Percentiles rank a stretch among this genome's conserved stretches.
Evolutionary conservation across 2,113 vertebrate genomes (phyloP).

Genomic region (Zosterops hypoxanthus): DNA sequence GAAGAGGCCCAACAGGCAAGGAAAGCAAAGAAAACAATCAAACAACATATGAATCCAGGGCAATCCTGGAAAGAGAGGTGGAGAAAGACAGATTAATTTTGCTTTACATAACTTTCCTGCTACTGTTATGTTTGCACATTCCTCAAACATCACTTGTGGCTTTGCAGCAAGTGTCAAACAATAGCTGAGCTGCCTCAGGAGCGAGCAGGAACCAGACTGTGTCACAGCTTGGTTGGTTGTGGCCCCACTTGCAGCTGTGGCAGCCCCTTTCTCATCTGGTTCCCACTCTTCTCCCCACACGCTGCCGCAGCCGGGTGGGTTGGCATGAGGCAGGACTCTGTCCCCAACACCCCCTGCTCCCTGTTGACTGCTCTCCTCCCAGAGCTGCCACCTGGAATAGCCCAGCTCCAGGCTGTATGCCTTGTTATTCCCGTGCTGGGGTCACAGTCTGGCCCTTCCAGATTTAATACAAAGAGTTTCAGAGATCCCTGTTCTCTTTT

Average conservation of each 20-base stretch:
- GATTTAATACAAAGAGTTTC: slow-evolving; percentile 39
- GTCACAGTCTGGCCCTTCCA: slow-evolving; percentile 31
- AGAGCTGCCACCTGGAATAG: background rate
- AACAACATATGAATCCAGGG: background rate
- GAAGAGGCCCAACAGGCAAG: background rate
- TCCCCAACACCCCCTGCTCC: background rate
- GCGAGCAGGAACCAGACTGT: slow-evolving; percentile 42
- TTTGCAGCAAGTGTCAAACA: slow-evolving; percentile 55
- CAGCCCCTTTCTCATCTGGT: slow-evolving; percentile 31
- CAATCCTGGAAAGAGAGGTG: slow-evolving; percentile 31
- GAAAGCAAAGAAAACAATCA: slow-evolving; percentile 9
- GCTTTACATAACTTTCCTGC: slow-evolving; percentile 57
- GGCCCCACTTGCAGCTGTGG: slow-evolving; percentile 34
- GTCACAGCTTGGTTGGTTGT: slow-evolving; percentile 38
- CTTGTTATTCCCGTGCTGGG: background rate
- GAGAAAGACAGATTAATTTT: slow-evolving; percentile 63
- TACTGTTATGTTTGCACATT: slow-evolving; percentile 66
- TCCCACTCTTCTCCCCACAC: background rate
- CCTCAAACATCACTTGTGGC: slow-evolving; percentile 64
- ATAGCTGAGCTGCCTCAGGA: slow-evolving; percentile 60
- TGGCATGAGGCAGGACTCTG: background rate
- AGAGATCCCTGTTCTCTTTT: slow-evolving; percentile 28
- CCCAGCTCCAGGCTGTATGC: background rate
- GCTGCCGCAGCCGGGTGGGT: fast-evolving
- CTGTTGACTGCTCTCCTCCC: background rate